Conservation (phyloP, 2,888 invertebrate species). For the Slavum lentiscoides region DNA sequence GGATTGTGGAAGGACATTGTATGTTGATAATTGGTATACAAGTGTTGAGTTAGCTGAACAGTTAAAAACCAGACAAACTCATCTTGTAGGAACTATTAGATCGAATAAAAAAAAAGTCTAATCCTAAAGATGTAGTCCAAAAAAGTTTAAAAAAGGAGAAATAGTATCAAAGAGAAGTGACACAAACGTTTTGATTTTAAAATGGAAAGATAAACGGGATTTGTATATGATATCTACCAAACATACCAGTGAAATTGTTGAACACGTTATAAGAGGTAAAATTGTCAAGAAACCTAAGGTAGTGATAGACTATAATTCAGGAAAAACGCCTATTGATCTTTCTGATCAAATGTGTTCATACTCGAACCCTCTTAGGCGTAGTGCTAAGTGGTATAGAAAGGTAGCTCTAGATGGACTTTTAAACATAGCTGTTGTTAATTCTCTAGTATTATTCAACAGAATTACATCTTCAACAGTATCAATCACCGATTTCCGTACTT, state of each 20-base stretch:
- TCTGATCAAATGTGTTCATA: background rate
- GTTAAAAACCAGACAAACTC: constrained; percentile 15
- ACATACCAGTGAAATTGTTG: too few relatives aligned
- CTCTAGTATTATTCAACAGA: background rate
- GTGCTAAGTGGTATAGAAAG: background rate
- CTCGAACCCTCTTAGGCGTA: background rate
- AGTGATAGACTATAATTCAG: background rate
- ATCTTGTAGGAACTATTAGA: constrained; percentile 31
- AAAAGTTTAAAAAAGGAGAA: too few relatives aligned
- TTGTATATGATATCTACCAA: too few relatives aligned
- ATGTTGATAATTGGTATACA: background rate
- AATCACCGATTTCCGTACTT: background rate
- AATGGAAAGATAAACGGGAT: too few relatives aligned
- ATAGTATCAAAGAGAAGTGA: too few relatives aligned
- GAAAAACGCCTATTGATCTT: constrained; percentile 3
- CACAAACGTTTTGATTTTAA: too few relatives aligned
- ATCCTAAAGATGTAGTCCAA: too few relatives aligned
- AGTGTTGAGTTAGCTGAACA: constrained; percentile 34
- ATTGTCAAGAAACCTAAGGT: too few relatives aligned
- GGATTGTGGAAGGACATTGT: too few relatives aligned
- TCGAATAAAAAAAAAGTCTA: background rate
- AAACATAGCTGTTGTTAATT: constrained; percentile 3
- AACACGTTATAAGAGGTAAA: too few relatives aligned
- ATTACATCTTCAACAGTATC: background rate
- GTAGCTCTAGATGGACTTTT: background rate